These are phyloP conservation scores for Polypterus bichir DNA, from an alignment of 2,113 vertebrate species.

Conservation along the genomic window DNA sequence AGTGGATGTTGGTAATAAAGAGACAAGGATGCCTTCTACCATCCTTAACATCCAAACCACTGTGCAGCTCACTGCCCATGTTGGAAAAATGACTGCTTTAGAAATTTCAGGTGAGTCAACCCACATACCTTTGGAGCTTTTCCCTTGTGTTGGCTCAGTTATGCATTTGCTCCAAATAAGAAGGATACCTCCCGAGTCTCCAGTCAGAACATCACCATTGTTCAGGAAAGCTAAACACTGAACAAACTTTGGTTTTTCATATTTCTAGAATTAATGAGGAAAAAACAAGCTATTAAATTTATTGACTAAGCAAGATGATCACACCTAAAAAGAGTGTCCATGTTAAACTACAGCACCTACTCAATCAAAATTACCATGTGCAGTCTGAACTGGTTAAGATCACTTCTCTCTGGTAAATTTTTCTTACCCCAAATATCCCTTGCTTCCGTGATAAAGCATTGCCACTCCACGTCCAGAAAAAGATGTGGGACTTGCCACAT, in stretches of 20 bases:
- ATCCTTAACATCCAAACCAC: no score
- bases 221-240: slow-evolving; percentile 88
- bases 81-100: no score
- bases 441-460: slow-evolving; percentile 85
- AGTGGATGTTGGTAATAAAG: no score
- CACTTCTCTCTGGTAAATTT: not conserved
- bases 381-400: no score
- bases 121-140: slow-evolving; percentile 78
- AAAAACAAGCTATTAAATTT: not conserved
- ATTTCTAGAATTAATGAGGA: slow-evolving; percentile 66
- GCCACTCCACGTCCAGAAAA: slow-evolving; percentile 95
- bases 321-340: no score
- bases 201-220: slow-evolving; percentile 85
- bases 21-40: no score
- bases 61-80: no score
- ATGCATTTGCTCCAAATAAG: slow-evolving; percentile 82
- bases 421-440: slow-evolving; percentile 90
- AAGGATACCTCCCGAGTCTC: slow-evolving; percentile 85
- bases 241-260: slow-evolving; percentile 92
- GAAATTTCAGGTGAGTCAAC: no score
- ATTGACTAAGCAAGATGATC: no score
- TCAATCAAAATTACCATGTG: no score
- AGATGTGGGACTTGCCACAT: slow-evolving; percentile 96
- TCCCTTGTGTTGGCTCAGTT: slow-evolving; percentile 69
- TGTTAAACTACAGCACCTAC: no score